Percentiles rank a stretch among this genome's conserved stretches.
phyloP scores from a whole-genome alignment of 2,888 invertebrate genomes.

The Dromius quadrimaculatus region DNA sequence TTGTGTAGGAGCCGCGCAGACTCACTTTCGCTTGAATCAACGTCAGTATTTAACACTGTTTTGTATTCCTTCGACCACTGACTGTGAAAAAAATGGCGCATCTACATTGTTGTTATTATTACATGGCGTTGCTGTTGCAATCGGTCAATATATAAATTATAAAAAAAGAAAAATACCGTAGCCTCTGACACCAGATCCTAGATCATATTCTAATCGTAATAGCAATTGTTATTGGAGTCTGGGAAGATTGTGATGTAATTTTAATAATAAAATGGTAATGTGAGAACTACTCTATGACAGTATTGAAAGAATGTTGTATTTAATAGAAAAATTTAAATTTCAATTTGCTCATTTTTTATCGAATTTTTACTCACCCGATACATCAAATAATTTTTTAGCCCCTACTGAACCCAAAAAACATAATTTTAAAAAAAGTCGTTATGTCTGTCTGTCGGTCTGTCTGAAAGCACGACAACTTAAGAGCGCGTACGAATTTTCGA shows the following conservation, averaged over 20 bases:
- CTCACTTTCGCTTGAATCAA: constrained; percentile 31
- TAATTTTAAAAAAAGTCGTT: too few relatives aligned
- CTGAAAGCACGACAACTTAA: too few relatives aligned
- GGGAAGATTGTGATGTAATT: constrained; percentile 10
- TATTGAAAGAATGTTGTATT: too few relatives aligned
- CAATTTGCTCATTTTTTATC: too few relatives aligned
- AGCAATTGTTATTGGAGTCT: too few relatives aligned
- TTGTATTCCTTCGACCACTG: constrained; percentile 1
- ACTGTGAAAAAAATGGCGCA: background rate
- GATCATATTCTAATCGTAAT: constrained; percentile 2
- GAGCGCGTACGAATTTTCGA: too few relatives aligned
- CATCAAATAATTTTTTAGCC: too few relatives aligned
- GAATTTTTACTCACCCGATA: too few relatives aligned
- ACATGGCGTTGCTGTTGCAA: constrained; percentile 9
- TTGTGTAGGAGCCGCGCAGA: constrained; percentile 15
- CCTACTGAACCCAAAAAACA: too few relatives aligned
- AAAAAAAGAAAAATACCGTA: constrained; percentile 8
- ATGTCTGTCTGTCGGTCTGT: too few relatives aligned
- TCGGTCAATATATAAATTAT: constrained; percentile 13
- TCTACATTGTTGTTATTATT: constrained; percentile 4
- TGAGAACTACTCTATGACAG: too few relatives aligned
- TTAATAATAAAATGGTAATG: constrained; percentile 6
- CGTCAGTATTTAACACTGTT: constrained; percentile 2
- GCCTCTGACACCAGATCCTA: constrained; percentile 17
- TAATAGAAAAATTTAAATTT: too few relatives aligned